Base-by-base conservation (phyloP, 2,797 vertebrate species). In the Enteromius afrohamiltoni region DNA sequence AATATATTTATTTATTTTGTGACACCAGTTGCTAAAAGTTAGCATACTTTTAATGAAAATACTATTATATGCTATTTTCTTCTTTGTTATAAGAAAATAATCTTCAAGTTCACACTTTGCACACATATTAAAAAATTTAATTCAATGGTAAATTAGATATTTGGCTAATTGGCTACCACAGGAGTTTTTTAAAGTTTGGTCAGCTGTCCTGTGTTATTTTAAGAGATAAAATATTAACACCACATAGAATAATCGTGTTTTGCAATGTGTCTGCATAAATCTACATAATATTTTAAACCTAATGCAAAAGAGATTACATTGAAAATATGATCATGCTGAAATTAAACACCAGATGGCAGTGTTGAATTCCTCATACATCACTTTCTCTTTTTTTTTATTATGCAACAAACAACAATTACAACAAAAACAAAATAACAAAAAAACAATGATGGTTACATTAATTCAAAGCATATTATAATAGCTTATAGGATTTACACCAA, bases 341-440 rank as follows among this genome's bases (percentile, higher is more conserved):
- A 58, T 53, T 14, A 29, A 42, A 67, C 80, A 76, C 42, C 58
- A 76, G 80, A 37, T 67, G 71, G 60, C 45, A 82, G 47, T 67
- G 80, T 55, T 55, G 60, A 29, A 4, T 51, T 16, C 29, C 11
- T 75, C 19, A 14, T 53, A 13, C 8, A 49, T 10, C 3, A n/a
- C 9, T 5, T n/a, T 51, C 3, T 31, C 2, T 29, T 29, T 29
- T 29, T 29, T 29, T 29, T 29, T 29, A 29, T 29, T 29, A 29
- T 29, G 29, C 29, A 29, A 29, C 2, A 29, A 29, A 29, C 29
- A 29, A 29, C 29, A 29, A 29, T 29, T 29, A 29, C 29, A 29
- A 29, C 29, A 29, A 29, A 29, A 1, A 29, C 29, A 29, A 1
- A 29, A 29, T 29, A 29, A 29, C 29, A 29, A 29, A 29, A 29